Conservation (phyloP, 2,888 invertebrate genomes). For the Meiosimyza platycephala region DNA sequence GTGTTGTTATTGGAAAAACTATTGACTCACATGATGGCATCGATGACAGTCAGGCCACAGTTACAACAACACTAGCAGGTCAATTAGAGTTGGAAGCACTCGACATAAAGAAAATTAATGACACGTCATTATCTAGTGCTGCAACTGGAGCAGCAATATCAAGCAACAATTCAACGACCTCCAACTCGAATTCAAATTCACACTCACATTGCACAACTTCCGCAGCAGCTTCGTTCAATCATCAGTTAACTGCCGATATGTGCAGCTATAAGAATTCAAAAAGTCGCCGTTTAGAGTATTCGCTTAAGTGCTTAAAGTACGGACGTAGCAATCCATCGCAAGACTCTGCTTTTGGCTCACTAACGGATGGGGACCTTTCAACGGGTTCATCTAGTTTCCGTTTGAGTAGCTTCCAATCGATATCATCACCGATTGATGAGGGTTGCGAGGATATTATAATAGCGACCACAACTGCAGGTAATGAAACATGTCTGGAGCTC, state of each 20-base stretch:
- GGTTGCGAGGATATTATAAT: slow-evolving; percentile 67
- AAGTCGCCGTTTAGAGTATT: slow-evolving; percentile 67
- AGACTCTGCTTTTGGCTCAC: slow-evolving; percentile 67
- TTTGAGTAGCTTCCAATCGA: slow-evolving; percentile 66
- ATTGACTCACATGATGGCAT: slow-evolving; percentile 1
- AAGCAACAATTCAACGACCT: slow-evolving; percentile 18
- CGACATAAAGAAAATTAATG: slow-evolving; percentile 29
- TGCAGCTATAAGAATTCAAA: slow-evolving; percentile 67
- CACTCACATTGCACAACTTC: slow-evolving; percentile 23
- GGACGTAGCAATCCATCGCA: slow-evolving; percentile 68
- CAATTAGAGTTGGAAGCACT: slow-evolving; percentile 39
- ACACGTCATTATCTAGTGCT: slow-evolving; percentile 21
- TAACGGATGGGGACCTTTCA: slow-evolving; percentile 67
- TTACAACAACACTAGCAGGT: slow-evolving; percentile 24
- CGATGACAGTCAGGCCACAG: slow-evolving; percentile 14
- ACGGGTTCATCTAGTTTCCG: slow-evolving; percentile 67
- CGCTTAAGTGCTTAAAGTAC: slow-evolving; percentile 65
- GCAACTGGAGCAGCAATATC: slow-evolving; percentile 20
- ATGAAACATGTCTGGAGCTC: slow-evolving; percentile 63
- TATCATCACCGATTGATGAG: slow-evolving; percentile 67
- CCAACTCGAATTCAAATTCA: slow-evolving; percentile 21
- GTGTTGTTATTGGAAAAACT: slow-evolving; percentile 36
- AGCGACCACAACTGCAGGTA: slow-evolving; percentile 62
- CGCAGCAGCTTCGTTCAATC: slow-evolving; percentile 55
- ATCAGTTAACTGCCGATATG: slow-evolving; percentile 66